Conservation (phyloP, 2,797 vertebrate species). For the Pseudochromis fuscus region DNA sequence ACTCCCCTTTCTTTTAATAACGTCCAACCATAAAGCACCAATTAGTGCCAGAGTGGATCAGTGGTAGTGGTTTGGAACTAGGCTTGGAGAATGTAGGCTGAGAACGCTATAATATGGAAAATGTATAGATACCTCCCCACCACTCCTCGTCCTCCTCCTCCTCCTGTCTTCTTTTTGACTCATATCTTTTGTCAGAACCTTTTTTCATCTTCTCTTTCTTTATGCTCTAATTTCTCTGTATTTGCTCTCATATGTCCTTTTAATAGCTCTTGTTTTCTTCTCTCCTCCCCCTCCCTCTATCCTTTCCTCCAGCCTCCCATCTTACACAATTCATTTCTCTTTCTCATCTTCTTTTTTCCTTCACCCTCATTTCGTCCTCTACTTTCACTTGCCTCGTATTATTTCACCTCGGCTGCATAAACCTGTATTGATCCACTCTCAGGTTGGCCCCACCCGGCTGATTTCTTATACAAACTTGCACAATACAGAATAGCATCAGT, state of each 20-base stretch:
- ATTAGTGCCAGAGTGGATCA: conserved; percentile 66
- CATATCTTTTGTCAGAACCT: conserved; percentile 18
- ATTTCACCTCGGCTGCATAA: conserved; percentile 33
- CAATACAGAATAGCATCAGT: conserved; percentile 10
- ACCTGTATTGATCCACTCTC: conserved; percentile 43
- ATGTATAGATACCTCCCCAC: conserved; percentile 26
- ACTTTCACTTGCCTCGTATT: conserved; percentile 15
- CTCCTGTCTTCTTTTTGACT: conserved; percentile 28
- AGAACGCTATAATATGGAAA: conserved; percentile 31
- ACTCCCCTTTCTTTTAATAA: conserved; percentile 31
- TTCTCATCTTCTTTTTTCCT: conserved; percentile 21
- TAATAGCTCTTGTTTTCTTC: too few species aligned
- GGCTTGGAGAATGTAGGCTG: conserved; percentile 22
- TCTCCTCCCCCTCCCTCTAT: conserved; percentile 21
- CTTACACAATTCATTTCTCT: conserved; percentile 40
- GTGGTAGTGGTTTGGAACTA: conserved; percentile 34
- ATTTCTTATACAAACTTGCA: conserved; percentile 23
- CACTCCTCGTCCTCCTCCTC: conserved; percentile 1
- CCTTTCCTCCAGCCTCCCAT: conserved; percentile 33
- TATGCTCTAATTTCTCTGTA: conserved; percentile 12
- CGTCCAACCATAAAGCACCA: conserved; percentile 62
- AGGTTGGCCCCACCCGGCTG: conserved; percentile 18
- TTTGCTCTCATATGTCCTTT: not conserved
- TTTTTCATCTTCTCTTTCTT: conserved; percentile 30
- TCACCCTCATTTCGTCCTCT: conserved; percentile 16